These are phyloP conservation scores for Odocoileus virginianus DNA, from an alignment of 2,113 vertebrate species.

Conservation along the genomic window DNA sequence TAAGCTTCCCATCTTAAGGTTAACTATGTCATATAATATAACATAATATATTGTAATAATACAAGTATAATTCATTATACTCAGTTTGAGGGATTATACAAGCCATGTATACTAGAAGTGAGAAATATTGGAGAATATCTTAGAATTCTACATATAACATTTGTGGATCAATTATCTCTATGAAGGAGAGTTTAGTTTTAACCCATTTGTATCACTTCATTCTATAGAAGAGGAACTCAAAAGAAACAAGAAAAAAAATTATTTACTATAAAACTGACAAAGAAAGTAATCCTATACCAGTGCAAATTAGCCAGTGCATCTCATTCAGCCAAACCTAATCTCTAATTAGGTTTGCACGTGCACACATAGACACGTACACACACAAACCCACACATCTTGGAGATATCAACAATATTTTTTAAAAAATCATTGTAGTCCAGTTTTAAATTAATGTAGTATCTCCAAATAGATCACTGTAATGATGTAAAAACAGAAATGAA, in stretches of 20 bases:
- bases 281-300: not conserved
- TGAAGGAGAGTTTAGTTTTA: not conserved
- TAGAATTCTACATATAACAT: not conserved
- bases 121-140: not conserved
- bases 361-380: not conserved
- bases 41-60: not conserved
- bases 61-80: not conserved
- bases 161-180: not conserved
- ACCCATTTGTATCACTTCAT: not conserved
- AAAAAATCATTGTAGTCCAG: not conserved
- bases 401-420: not conserved
- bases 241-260: not conserved
- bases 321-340: not conserved
- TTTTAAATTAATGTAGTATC: not conserved
- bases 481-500: not conserved
- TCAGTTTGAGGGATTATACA: not conserved
- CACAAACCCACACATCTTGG: not conserved
- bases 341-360: not conserved
- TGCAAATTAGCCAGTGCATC: not conserved
- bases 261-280: not conserved
- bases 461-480: not conserved
- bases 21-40: not conserved
- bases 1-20: not conserved
- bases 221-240: not conserved
- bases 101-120: not conserved